Base-by-base conservation (phyloP, 1,140 invertebrate species). In the Neoseiulus cucumeris region DNA sequence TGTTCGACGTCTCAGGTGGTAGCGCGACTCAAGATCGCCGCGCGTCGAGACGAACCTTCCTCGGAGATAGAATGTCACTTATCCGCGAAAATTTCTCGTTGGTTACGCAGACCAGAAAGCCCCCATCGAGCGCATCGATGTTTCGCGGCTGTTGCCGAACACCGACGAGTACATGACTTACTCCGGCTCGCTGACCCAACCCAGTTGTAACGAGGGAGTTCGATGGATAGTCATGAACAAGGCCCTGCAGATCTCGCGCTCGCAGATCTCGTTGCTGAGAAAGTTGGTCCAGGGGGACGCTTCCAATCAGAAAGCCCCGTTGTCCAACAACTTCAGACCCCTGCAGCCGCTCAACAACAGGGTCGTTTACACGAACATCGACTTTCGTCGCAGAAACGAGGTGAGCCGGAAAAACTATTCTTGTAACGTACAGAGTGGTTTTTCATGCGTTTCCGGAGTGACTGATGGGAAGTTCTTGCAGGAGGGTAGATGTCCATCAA, bases 141-240 rank as follows among this genome's bases (percentile, higher is more conserved):
- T 93, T 67, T 82, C 83, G 70, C 85, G 83, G 51, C 76, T 96
- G 29, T 78, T 95, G 66, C 91, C 91, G 20, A 83, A 85, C 69
- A 94, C 90, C 6, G 83, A 86, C 69, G 85, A 88, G 70, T 95
- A 91, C 77, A 89, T 95, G 78, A 94, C 91, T n/a, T 96, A 95
- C 76, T 91, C 95, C 71, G 91, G 91, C 39, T 94, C 90, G 42
- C 88, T 89, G 20, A 95, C 91, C 42, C 89, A 89, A 76, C 92
- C 92, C 0, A 25, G 30, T 20, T 64, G 45, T 14, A 28, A 22
- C 25, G 42, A 65, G 39, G 44, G 17, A 25, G 44, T 44, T 17
- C 44, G 65, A 12, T 44, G 44, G 41, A 30, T 33, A 4, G 39
- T 39, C 41, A 65, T n/a, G 42, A 42, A 25, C 41, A 64, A 64